Evolutionary conservation across 2,113 vertebrate genomes (phyloP).

Genomic region (Peromyscus maniculatus): DNA sequence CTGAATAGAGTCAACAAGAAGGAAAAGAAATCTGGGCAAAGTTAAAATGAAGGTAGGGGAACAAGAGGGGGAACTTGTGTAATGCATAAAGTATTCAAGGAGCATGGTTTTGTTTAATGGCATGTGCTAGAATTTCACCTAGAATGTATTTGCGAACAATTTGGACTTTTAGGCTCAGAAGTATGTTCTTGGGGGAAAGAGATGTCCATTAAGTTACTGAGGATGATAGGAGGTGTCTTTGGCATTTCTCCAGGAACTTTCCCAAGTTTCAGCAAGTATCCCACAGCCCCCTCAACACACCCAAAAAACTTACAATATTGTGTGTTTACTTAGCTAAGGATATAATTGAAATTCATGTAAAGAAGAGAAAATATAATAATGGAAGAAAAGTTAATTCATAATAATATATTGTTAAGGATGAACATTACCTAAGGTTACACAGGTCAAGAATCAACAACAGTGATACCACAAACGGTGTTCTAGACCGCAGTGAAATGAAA

Average conservation of each 20-base stretch:
- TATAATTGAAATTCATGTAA: background rate
- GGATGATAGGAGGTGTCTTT: background rate
- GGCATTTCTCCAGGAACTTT: background rate
- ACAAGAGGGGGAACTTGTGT: background rate
- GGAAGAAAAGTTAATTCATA: background rate
- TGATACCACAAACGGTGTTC: background rate
- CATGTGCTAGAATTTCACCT: background rate
- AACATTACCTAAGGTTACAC: background rate
- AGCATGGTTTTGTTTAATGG: slow-evolving; percentile 33
- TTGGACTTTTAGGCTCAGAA: background rate
- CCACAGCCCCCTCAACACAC: background rate
- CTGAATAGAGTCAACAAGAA: background rate
- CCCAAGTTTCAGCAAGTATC: background rate
- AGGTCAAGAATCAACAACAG: background rate
- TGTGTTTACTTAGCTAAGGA: background rate
- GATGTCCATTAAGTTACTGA: background rate
- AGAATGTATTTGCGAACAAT: slow-evolving; percentile 23
- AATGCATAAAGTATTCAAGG: background rate
- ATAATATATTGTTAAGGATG: background rate
- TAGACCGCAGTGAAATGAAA: background rate
- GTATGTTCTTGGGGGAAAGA: background rate
- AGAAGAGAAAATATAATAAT: background rate
- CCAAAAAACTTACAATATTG: background rate
- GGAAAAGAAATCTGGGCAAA: slow-evolving; percentile 20
- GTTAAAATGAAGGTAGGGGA: background rate